Conservation (phyloP, 2,113 vertebrate genomes). For the Rhizomys pruinosus region DNA sequence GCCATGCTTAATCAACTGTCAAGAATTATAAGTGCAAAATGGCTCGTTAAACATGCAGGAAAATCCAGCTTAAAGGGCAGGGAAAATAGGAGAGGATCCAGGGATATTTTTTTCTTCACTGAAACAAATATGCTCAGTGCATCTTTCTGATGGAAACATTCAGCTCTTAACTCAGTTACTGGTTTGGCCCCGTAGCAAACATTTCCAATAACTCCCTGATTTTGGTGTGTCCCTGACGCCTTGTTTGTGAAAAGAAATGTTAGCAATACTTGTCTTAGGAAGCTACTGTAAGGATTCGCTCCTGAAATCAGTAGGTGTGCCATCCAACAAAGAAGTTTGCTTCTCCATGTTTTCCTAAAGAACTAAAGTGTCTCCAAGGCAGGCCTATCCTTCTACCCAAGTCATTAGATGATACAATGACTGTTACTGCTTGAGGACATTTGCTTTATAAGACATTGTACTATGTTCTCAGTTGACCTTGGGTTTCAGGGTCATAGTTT, state of each 20-base stretch:
- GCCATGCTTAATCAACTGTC: conserved; percentile 40
- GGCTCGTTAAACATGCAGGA: conserved; percentile 38
- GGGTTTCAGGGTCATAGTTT: not conserved
- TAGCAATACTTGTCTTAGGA: not conserved
- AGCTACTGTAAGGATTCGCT: not conserved
- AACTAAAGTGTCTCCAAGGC: not conserved
- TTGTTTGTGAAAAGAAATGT: too few species aligned
- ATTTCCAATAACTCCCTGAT: not conserved
- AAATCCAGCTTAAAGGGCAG: not conserved
- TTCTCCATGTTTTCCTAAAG: not conserved
- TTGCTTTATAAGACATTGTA: not conserved
- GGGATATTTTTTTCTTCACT: not conserved
- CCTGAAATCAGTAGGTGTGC: not conserved
- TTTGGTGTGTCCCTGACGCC: not conserved
- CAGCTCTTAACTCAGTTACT: not conserved
- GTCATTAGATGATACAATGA: not conserved
- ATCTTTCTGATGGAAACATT: not conserved
- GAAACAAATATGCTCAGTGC: not conserved
- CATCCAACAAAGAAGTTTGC: not conserved
- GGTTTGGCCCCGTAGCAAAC: not conserved
- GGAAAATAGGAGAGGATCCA: not conserved
- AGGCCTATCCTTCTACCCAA: not conserved
- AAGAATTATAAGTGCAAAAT: conserved; percentile 33
- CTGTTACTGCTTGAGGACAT: not conserved
- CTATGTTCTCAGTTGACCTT: not conserved